Conservation (phyloP, 2,888 invertebrate species). For the Microplitis manilae region DNA sequence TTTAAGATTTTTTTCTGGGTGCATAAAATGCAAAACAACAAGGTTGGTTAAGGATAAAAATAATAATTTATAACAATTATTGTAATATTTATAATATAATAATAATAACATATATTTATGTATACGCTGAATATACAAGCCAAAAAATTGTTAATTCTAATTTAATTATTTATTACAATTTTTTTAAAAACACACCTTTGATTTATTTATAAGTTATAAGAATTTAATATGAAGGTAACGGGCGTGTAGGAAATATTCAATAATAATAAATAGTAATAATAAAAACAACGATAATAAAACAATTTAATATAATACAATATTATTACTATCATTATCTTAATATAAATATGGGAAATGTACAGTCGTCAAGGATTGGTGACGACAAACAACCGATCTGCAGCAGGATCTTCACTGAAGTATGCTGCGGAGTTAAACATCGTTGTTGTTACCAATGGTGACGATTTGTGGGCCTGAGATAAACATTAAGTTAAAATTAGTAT, state of each 20-base stretch:
- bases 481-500: conserved; percentile 21
- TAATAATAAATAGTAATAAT: conserved; percentile 1
- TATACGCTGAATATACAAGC: conserved; percentile 65
- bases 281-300: conserved; percentile 47
- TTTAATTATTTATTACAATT: conserved; percentile 41
- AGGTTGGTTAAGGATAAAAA: neutral
- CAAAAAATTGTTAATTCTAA: conserved; percentile 52
- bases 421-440: conserved; percentile 68
- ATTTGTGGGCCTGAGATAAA: conserved; percentile 49
- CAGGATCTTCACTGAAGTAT: conserved; percentile 68
- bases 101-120: conserved; percentile 55
- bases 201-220: neutral
- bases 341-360: conserved; percentile 65
- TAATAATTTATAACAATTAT: conserved; percentile 35
- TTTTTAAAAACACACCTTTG: conserved; percentile 43
- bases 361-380: conserved; percentile 69
- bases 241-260: neutral
- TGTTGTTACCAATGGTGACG: conserved; percentile 50
- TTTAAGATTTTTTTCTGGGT: too few species aligned
- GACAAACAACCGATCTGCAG: conserved; percentile 67
- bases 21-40: neutral
- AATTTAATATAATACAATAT: conserved; percentile 65
- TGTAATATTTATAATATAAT: conserved; percentile 38
- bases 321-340: neutral
- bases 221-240: neutral